Conservation (phyloP, 2,888 invertebrate species). For the Sminthurides aquaticus region DNA sequence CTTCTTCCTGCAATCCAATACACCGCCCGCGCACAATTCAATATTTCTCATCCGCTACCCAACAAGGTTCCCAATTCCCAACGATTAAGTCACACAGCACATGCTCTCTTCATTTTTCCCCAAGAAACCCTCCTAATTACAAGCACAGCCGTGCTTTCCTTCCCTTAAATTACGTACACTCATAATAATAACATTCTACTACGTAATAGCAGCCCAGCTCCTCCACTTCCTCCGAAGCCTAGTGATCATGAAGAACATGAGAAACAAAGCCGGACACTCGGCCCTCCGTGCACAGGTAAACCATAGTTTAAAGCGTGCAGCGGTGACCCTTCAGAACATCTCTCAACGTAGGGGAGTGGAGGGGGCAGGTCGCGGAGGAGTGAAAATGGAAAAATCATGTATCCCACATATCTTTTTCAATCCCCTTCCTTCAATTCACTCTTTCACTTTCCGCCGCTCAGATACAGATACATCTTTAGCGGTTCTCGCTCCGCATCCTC, state of each 20-base stretch:
- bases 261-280: too few species aligned
- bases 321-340: not conserved
- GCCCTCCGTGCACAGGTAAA: too few species aligned
- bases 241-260: too few species aligned
- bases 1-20: not conserved
- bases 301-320: too few species aligned
- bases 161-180: not conserved
- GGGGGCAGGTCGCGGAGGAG: not conserved
- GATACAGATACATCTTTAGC: not conserved
- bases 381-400: constrained; percentile 10
- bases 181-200: not conserved
- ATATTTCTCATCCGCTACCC: not conserved
- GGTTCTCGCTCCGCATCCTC: not conserved
- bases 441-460: not conserved
- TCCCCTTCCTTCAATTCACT: not conserved
- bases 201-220: not conserved
- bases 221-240: too few species aligned
- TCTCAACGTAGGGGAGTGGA: not conserved
- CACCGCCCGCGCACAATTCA: not conserved
- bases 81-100: too few species aligned
- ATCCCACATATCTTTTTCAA: not conserved
- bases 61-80: too few species aligned
- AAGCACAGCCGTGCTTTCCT: not conserved
- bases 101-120: too few species aligned
- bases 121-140: not conserved